Conservation (phyloP, 2,888 invertebrate species). For the Drosophila glabriapex region DNA sequence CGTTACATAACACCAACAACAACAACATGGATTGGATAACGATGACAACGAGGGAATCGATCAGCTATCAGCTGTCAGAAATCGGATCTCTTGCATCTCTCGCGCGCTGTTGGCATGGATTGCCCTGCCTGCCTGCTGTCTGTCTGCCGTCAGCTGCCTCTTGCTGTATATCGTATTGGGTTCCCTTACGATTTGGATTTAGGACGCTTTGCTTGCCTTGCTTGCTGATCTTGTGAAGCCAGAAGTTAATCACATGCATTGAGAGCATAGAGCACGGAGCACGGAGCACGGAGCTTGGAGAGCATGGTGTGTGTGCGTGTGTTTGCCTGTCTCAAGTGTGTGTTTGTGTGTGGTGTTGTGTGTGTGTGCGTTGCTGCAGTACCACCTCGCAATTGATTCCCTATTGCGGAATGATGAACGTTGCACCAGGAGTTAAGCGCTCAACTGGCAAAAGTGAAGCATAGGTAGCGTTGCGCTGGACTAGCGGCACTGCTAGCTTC, state of each 20-base stretch:
- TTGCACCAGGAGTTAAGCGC: slow-evolving; percentile 72
- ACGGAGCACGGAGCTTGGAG: not conserved
- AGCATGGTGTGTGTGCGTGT: slow-evolving; percentile 1
- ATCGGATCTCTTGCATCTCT: not conserved
- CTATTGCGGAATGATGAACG: slow-evolving; percentile 76
- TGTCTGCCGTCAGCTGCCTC: slow-evolving; percentile 29
- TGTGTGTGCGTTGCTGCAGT: slow-evolving; percentile 68
- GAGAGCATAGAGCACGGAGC: not conserved
- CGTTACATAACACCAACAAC: slow-evolving; percentile 63
- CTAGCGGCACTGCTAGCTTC: slow-evolving; percentile 50
- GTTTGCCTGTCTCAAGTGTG: not conserved
- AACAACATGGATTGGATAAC: slow-evolving; percentile 52
- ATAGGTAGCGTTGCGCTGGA: slow-evolving; percentile 53
- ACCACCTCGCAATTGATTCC: slow-evolving; percentile 79
- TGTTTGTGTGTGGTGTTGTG: slow-evolving; percentile 18
- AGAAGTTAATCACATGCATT: slow-evolving; percentile 4
- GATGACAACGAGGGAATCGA: slow-evolving; percentile 24
- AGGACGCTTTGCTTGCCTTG: slow-evolving; percentile 19
- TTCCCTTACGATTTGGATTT: slow-evolving; percentile 72
- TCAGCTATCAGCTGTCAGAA: slow-evolving; percentile 10
- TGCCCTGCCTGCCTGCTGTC: slow-evolving; percentile 53
- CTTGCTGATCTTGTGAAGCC: slow-evolving; percentile 4
- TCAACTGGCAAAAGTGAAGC: slow-evolving; percentile 69
- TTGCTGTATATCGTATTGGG: slow-evolving; percentile 79
- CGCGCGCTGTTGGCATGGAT: slow-evolving; percentile 29